Base-by-base conservation (phyloP, 2,113 vertebrate genomes). In the Microtus pennsylvanicus region DNA sequence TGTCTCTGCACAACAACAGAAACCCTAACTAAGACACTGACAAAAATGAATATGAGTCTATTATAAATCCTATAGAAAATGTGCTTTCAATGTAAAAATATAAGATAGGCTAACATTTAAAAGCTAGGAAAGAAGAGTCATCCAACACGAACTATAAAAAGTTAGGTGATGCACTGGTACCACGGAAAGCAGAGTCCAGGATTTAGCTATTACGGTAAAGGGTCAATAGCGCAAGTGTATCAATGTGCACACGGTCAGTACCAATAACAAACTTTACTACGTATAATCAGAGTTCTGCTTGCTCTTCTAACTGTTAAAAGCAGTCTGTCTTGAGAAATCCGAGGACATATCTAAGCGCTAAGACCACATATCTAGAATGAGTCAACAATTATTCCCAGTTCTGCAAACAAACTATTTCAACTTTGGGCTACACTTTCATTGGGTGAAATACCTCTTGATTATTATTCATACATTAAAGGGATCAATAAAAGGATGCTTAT, bases 221-320 rank as follows among this genome's bases (percentile, higher is more conserved):
- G 3, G 0, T 50, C 22, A 93, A n/a, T 17, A 87, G 47, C 3
- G 58, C 28, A 92, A 83, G 30, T 42, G 30, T 76, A 89, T 24
- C 26, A 16, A 50, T 42, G 52, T 81, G 22, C 38, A 38, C 26
- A 82, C 21, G 38, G 80, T 26, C 80, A 82, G 16, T 38, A 21
- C n/a, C 38, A 82, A 82, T 38, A 94, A 63, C 45, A 89, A 30
- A 95, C 76, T 89, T 93, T 92, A 74, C 93, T 72, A 61, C n/a
- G 10, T 6, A 33, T 77, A 87, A 93, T 61, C 86, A 17, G 80
- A 92, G n/a, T 77, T 94, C 78, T 80, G 30, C 35, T 95, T 85
- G 88, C 67, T 92, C 93, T 91, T 87, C 76, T 92, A 45, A 52
- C 21, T 90, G 14, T 63, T 94, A 91, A 94, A 96, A 95, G 72